These are phyloP conservation scores for Drosophila rubida DNA, from an alignment of 2,888 invertebrate species.

Conservation along the genomic window DNA sequence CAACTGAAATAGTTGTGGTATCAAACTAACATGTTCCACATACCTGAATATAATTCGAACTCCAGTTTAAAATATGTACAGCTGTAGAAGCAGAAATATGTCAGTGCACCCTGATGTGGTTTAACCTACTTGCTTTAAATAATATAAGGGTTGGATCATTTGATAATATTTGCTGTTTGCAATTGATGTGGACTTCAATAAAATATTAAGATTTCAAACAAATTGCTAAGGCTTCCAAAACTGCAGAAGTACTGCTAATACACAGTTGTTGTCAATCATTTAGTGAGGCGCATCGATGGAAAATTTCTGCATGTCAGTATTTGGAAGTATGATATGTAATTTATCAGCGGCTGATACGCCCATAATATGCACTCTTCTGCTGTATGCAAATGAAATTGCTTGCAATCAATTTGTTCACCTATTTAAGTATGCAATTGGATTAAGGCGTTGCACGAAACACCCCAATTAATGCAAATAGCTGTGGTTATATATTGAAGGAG, in stretches of 20 bases:
- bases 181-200: not conserved
- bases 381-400: constrained; percentile 25
- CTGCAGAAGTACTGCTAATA: not conserved
- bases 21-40: constrained; percentile 12
- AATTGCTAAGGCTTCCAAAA: not conserved
- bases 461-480: not conserved
- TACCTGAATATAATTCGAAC: not conserved
- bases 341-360: constrained; percentile 40
- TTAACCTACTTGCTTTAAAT: not conserved
- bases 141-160: constrained; percentile 14
- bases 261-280: not conserved
- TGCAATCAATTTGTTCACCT: not conserved
- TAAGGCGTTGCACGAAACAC: not conserved
- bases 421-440: constrained; percentile 14
- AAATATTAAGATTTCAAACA: not conserved
- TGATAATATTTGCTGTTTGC: no score
- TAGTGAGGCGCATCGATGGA: constrained; percentile 3
- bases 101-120: constrained; percentile 1
- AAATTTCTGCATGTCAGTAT: not conserved
- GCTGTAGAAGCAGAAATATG: not conserved
- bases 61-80: constrained; percentile 7
- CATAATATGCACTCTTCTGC: constrained; percentile 16
- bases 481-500: not conserved
- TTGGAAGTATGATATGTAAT: not conserved
- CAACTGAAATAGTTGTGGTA: constrained; percentile 9